Base-by-base conservation (phyloP, 2,888 invertebrate genomes). In the Dryobotodes eremita region DNA sequence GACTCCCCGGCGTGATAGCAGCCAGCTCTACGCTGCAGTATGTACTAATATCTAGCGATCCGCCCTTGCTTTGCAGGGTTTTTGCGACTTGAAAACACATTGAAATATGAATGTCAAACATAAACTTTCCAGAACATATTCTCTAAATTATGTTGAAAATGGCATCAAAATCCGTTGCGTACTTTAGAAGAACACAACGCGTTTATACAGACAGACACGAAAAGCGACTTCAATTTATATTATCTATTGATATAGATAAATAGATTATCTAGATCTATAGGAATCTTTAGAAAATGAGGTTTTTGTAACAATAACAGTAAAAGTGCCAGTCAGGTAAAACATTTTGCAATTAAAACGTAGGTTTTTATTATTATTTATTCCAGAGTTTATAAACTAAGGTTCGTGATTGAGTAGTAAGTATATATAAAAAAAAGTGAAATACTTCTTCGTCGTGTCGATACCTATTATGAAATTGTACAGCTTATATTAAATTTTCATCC, bases 251-350 rank as follows among this genome's bases (percentile, higher is more conserved):
- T 11, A 57, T 57, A n/a, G 1, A 55, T 55, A 55, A 57, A 42
- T 64, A 65, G 36, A 8, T 65, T n/a, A 65, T 65, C 65, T 65
- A 65, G n/a, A 65, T 48, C 26, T 20, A 11, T 26, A 66, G 20
- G 11, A 26, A 26, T 7, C 26, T 15, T 26, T 59, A 13, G 48
- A 26, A 46, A 42, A 10, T 26, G 3, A 4, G 3, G 17, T 8
- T 62, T 62, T 46, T 42, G 17, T 46, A 13, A 31, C 2, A 53
- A 36, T 66, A 26, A 50, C n/a, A n/a, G 8, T 50, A 20, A 6
- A 36, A 17, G 23, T 11, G 2, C 15, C n/a, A n/a, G 26, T 23
- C 6, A 26, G 15, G 10, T 31, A 23, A 53, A 53, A 23, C 15
- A 15, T 15, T 69, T 31, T 23, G 23, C 23, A 15, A 53, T 53